Percentiles rank a stretch among this genome's conserved stretches.
phyloP scores from a whole-genome alignment of 2,113 vertebrate genomes.

The Strix uralensis region DNA sequence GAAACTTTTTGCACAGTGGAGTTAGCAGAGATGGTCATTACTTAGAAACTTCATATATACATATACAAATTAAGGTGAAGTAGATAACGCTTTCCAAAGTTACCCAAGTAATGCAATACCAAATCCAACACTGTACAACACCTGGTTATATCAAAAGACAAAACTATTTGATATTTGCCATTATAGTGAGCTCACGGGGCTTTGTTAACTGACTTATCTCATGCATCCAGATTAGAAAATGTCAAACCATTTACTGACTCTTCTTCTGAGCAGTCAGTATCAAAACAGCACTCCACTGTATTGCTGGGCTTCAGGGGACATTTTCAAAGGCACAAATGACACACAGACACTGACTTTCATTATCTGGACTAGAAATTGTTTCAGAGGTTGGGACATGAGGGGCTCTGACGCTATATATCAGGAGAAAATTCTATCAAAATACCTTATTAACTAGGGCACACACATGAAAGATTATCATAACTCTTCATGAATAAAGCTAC shows the following conservation, averaged over 20 bases:
- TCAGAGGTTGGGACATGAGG: not conserved
- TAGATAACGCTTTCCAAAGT: not conserved
- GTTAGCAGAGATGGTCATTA: not conserved
- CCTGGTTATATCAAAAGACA: not conserved
- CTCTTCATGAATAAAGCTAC: not conserved
- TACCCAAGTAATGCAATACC: not conserved
- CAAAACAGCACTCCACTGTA: not conserved
- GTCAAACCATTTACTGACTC: not conserved
- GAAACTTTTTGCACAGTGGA: not conserved
- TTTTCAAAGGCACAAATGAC: constrained; percentile 15
- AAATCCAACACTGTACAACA: not conserved
- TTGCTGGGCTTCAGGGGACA: not conserved
- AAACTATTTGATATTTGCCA: not conserved
- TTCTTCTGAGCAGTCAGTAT: not conserved
- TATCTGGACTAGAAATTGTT: not conserved
- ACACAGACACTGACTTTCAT: not conserved
- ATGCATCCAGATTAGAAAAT: constrained; percentile 26
- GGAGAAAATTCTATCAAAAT: not conserved
- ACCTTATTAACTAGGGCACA: not conserved
- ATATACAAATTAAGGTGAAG: not conserved
- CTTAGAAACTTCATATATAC: not conserved
- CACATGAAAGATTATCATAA: not conserved
- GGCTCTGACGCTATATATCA: not conserved
- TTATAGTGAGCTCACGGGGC: not conserved
- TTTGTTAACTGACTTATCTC: not conserved